A percentile compares a stretch with the other conserved stretches of the same genome.
These are phyloP conservation scores for Gastracanthus pulcherrimus DNA, from an alignment of 2,888 invertebrate species.

Conservation along the genomic window DNA sequence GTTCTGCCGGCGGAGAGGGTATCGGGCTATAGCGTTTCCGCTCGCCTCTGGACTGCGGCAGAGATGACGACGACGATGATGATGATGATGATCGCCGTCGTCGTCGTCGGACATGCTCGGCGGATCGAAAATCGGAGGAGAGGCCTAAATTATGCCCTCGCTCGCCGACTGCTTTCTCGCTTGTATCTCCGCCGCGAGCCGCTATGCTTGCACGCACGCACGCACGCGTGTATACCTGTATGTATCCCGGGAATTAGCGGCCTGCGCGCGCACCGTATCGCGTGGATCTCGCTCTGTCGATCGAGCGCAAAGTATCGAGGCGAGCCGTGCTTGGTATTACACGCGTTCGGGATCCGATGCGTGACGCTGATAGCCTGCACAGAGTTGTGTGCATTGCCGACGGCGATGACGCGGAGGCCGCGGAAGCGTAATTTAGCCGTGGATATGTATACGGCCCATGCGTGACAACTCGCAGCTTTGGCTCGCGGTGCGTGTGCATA, in stretches of 20 bases:
- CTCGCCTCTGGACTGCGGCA: neutral
- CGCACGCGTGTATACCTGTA: neutral
- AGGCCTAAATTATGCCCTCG: constrained; percentile 17
- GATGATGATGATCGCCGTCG: neutral
- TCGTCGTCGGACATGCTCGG: constrained; percentile 9
- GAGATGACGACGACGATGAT: neutral
- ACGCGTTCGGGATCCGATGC: constrained; percentile 14
- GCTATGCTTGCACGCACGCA: neutral
- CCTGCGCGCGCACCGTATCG: constrained; percentile 1
- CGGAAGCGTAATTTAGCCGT: constrained; percentile 42
- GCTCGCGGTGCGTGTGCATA: neutral
- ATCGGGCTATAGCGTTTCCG: neutral
- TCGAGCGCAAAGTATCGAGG: constrained; percentile 2
- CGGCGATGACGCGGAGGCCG: constrained; percentile 8
- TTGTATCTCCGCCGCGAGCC: neutral
- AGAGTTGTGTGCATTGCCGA: neutral
- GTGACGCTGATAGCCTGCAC: constrained; percentile 1
- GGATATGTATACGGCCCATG: too few species aligned
- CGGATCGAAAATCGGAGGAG: constrained; percentile 42
- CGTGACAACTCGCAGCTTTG: constrained; percentile 36
- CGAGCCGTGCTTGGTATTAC: neutral
- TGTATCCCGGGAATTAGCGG: neutral
- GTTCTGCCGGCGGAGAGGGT: neutral
- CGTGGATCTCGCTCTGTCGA: constrained; percentile 11
- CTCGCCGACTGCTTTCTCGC: neutral